Percentiles rank a stretch among this genome's conserved stretches.
Conservation (phyloP, 2,888 invertebrate genomes). For the Arrhopalites spinosus region DNA sequence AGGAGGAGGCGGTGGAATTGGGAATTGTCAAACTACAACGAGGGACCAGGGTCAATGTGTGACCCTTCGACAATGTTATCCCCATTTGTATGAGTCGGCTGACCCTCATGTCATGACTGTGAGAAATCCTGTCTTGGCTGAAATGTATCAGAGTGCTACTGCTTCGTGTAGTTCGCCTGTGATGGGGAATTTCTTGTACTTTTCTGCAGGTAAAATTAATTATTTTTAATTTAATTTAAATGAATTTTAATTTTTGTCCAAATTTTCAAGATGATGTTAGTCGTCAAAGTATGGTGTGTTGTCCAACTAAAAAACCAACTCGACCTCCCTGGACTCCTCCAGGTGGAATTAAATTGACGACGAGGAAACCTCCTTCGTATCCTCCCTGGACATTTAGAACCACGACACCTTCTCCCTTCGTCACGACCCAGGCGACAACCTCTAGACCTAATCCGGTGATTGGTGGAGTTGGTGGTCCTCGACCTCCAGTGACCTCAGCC, state of each 20-base stretch:
- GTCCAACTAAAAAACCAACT: slow-evolving; percentile 16
- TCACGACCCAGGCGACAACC: neutral
- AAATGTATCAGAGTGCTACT: slow-evolving; percentile 8
- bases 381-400: slow-evolving; percentile 9
- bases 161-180: neutral
- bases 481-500: slow-evolving; percentile 17
- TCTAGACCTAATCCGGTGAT: neutral
- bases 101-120: neutral
- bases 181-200: slow-evolving; percentile 14
- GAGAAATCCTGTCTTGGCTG: slow-evolving; percentile 10
- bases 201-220: neutral
- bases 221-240: neutral
- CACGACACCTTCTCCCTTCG: neutral
- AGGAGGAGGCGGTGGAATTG: neutral
- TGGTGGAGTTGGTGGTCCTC: slow-evolving; percentile 25
- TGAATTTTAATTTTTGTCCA: neutral
- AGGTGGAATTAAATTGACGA: neutral
- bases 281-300: slow-evolving; percentile 24
- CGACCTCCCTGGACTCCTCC: neutral
- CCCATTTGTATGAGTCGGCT: slow-evolving; percentile 1
- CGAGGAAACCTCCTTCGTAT: neutral
- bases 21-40: slow-evolving; percentile 10
- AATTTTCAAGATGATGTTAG: neutral
- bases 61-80: slow-evolving; percentile 17
- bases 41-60: slow-evolving; percentile 9